Percentiles rank a stretch among this genome's conserved stretches.
Evolutionary conservation across 2,888 invertebrate genomes (phyloP).

Genomic region (Drosophila vallismaia): DNA sequence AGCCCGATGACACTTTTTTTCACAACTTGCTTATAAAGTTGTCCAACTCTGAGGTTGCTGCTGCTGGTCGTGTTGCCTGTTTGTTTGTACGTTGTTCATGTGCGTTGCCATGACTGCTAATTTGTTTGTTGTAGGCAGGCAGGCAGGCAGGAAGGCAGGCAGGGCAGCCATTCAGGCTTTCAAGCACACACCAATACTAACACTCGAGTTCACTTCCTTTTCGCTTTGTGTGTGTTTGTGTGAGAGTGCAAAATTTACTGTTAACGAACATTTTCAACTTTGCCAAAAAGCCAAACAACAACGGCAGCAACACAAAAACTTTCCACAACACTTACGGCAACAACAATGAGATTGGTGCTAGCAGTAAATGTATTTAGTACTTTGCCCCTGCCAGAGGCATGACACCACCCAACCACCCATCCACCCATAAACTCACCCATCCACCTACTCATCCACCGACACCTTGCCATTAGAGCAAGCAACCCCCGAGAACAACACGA

Average conservation of each 20-base stretch:
- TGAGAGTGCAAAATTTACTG: conserved; percentile 74
- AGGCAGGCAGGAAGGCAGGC: conserved; percentile 25
- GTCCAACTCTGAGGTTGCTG: conserved; percentile 56
- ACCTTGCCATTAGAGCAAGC: conserved; percentile 59
- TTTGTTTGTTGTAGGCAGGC: conserved; percentile 69
- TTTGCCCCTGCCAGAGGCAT: conserved; percentile 33
- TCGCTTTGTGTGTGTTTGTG: conserved; percentile 15
- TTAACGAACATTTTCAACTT: conserved; percentile 77
- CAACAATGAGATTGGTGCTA: conserved; percentile 59
- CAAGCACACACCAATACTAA: conserved; percentile 16
- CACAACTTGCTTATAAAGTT: conserved; percentile 71
- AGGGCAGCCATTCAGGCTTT: conserved; percentile 71
- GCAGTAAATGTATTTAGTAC: conserved; percentile 76
- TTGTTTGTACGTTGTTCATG: conserved; percentile 50
- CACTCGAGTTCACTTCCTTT: conserved; percentile 4
- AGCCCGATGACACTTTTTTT: conserved; percentile 59
- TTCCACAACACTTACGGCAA: conserved; percentile 73
- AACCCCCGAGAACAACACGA: conserved; percentile 56
- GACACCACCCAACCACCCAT: background rate
- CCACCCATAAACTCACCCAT: background rate
- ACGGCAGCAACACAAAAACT: conserved; percentile 76
- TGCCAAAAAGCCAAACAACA: conserved; percentile 79
- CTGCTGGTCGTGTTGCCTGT: conserved; percentile 44
- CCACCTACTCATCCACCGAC: conserved; percentile 9
- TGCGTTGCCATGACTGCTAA: conserved; percentile 75